Evolutionary conservation across 2,888 invertebrate species (phyloP), one percentile per base, ranked within the genome.

Genomic region (Tribolium freemani): DNA sequence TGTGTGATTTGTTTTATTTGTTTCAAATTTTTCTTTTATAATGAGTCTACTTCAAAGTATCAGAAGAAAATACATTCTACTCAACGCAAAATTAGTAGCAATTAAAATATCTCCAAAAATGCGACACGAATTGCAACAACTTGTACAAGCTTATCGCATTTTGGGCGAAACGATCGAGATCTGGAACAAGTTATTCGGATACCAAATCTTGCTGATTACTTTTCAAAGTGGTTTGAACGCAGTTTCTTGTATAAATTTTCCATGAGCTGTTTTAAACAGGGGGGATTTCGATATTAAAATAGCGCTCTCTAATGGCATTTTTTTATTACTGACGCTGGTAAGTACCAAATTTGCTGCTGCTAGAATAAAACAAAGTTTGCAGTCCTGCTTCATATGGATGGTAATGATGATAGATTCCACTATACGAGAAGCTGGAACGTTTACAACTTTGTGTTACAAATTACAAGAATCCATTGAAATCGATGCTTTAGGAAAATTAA

Each of bases 121-220:
- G 38, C 5, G 8, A 6, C 9, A 6, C 8, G 38, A 6, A 38
- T 38, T 26, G 21, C 48, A 30, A 45, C 1, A 20, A 9, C n/a
- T 58, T 3, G 45, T 45, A 3, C 50, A 26, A 26, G 9, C 30
- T 4, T 46, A 50, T 11, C 20, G 50, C 16, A 50, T 61, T 4
- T 30, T 61, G 21, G 48, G 48, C 26, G 61, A 61, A 50, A 50
- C 61, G n/a, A 30, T 61, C 9, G 13, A 50, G 4, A n/a, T 50
- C 8, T 61, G 16, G 21, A 61, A 61, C 10, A 13, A n/a, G 26
- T 16, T 61, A n/a, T 61, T 61, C 48, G 61, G 50, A 2, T 61
- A 61, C 26, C 30, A 61, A 31, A 30, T 61, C 30, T 21, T 61
- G 5, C 10, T 61, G 8, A 11, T 61, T 3, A 10, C 11, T 9